These are phyloP conservation scores for Gambusia yucatana DNA, from an alignment of 2,797 vertebrate species.

Conservation along the genomic window DNA sequence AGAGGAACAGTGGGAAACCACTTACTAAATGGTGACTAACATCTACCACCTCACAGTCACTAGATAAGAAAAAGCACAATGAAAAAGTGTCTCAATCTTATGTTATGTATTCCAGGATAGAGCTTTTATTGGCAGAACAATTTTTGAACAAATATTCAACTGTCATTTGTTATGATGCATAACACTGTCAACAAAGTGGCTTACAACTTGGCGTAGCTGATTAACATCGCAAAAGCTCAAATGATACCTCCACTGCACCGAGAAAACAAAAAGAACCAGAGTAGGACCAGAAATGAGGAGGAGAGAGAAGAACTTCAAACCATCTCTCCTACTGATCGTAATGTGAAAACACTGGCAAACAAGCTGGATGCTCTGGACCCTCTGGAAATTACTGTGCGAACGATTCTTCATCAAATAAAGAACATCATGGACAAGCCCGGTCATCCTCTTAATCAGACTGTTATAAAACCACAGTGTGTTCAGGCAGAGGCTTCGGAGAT, in stretches of 20 bases:
- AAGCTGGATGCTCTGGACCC: neutral
- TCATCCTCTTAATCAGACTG: no score
- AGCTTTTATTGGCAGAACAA: neutral
- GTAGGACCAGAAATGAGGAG: neutral
- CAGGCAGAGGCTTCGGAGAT: no score
- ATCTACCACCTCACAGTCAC: neutral
- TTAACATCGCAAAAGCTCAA: no score
- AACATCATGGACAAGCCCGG: no score
- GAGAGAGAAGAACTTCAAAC: neutral
- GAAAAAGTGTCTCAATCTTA: neutral
- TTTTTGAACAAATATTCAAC: no score
- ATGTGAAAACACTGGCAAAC: neutral
- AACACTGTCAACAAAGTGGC: no score
- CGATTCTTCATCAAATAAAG: no score
- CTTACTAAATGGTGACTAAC: neutral
- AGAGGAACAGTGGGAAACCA: neutral
- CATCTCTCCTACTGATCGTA: neutral
- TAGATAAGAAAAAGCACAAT: neutral
- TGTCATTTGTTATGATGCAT: no score
- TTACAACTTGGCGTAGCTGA: no score
- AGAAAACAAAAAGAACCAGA: neutral
- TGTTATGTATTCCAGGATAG: neutral
- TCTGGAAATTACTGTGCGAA: no score
- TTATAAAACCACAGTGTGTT: no score
- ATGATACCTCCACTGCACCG: neutral